phyloP scores from a whole-genome alignment of 2,797 vertebrate genomes.

The Dermochelys coriacea region DNA sequence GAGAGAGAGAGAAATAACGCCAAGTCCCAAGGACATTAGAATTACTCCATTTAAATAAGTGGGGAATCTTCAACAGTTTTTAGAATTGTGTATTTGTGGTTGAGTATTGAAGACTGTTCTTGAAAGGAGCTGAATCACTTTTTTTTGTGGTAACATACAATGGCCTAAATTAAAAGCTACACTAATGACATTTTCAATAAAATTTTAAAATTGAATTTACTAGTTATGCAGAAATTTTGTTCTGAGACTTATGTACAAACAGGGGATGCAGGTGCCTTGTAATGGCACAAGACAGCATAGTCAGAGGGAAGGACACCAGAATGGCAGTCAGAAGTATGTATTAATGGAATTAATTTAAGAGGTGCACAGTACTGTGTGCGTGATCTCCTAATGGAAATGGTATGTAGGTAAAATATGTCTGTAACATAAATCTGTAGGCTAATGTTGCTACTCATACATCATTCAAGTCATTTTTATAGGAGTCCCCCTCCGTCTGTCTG shows the following conservation, averaged over 20 bases:
- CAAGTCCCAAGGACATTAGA: background rate
- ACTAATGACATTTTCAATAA: background rate
- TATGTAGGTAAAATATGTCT: background rate
- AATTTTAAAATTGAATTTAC: background rate
- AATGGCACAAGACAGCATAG: background rate
- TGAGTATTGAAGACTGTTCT: background rate
- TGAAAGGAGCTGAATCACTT: background rate
- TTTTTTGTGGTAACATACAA: background rate
- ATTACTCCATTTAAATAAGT: background rate
- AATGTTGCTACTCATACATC: constrained; percentile 21
- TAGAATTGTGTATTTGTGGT: background rate
- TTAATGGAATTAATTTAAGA: background rate
- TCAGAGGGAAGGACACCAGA: background rate
- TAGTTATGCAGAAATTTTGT: background rate
- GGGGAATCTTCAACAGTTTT: background rate
- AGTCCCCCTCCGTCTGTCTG: background rate
- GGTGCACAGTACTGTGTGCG: background rate
- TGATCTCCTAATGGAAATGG: background rate
- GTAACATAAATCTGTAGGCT: background rate
- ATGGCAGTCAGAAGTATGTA: background rate
- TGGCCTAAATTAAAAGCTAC: background rate
- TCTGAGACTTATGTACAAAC: too few species aligned
- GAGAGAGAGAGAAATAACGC: background rate
- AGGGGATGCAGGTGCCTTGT: background rate
- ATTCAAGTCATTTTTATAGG: constrained; percentile 34